phyloP scores from a whole-genome alignment of 2,113 vertebrate genomes.

The Megatriorchis doriae region DNA sequence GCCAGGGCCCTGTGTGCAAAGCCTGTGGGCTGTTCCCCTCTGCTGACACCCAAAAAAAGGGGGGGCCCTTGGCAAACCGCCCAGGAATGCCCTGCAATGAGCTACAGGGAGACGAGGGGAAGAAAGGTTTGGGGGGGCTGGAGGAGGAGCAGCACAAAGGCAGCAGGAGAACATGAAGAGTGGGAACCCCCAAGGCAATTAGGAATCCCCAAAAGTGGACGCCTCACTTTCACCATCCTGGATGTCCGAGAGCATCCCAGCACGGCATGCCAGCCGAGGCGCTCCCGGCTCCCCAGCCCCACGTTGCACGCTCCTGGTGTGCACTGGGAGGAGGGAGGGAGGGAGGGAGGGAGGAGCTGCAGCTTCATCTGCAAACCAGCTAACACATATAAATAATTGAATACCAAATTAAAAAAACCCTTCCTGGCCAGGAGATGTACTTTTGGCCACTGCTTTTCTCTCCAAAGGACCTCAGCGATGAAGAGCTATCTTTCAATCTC shows the following conservation, averaged over 20 bases:
- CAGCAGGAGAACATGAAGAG: not conserved
- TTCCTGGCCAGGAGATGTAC: conserved; percentile 36
- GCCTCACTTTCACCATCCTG: not conserved
- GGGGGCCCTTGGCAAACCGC: not conserved
- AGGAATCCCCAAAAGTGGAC: not conserved
- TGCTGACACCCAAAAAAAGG: not conserved
- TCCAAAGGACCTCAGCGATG: not conserved
- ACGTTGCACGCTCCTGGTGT: not conserved
- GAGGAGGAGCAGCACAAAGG: not conserved
- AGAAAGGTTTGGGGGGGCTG: not conserved
- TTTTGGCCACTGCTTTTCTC: not conserved
- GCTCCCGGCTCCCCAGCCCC: not conserved
- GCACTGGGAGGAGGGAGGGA: conserved; percentile 1
- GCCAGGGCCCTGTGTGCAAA: not conserved
- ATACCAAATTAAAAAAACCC: conserved; percentile 18
- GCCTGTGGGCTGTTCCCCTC: not conserved
- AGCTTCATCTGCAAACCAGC: conserved; percentile 67
- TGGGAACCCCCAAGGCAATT: not conserved
- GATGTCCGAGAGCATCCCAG: not conserved
- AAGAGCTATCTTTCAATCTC: not conserved
- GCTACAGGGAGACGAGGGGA: not conserved
- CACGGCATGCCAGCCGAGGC: not conserved
- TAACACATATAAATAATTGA: conserved; percentile 71
- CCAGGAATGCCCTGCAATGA: not conserved
- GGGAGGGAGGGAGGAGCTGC: conserved; percentile 21